Percentiles rank a stretch among this genome's conserved stretches.
Conservation (phyloP, 1,140 invertebrate genomes). For the Drosophila eugracilis region DNA sequence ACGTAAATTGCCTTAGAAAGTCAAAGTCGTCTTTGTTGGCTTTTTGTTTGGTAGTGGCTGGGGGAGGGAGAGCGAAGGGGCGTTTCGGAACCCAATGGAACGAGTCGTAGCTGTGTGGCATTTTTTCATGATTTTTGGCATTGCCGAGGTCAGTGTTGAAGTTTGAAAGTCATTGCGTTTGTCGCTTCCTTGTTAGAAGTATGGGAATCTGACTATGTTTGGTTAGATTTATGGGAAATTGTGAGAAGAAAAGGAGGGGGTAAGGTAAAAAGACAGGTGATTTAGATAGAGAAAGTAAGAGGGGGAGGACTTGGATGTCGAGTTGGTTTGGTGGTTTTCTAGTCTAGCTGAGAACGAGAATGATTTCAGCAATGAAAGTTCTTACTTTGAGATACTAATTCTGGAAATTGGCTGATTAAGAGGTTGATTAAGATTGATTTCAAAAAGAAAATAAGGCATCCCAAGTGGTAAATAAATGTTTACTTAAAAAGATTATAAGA, state of each 20-base stretch:
- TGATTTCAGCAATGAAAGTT: conserved; percentile 47
- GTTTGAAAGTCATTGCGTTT: conserved; percentile 44
- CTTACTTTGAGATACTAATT: too few species aligned
- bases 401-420: too few species aligned
- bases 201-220: conserved; percentile 11
- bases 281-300: conserved; percentile 23
- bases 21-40: conserved; percentile 38
- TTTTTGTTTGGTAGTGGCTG: not conserved
- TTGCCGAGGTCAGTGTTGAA: conserved; percentile 62
- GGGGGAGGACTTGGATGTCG: not conserved
- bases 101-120: conserved; percentile 34
- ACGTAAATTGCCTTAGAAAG: conserved; percentile 73
- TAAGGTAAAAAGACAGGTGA: conserved; percentile 4
- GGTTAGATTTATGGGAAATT: not conserved
- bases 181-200: conserved; percentile 42
- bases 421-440: not conserved
- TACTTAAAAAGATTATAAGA: not conserved
- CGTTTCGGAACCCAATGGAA: conserved; percentile 26
- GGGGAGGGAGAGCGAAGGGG: too few species aligned
- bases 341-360: conserved; percentile 17
- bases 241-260: too few species aligned
- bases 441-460: too few species aligned
- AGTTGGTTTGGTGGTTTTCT: conserved; percentile 1
- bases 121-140: conserved; percentile 44
- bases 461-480: too few species aligned